Conservation (phyloP, 2,888 invertebrate species). For the Agapetus fuscipes region DNA sequence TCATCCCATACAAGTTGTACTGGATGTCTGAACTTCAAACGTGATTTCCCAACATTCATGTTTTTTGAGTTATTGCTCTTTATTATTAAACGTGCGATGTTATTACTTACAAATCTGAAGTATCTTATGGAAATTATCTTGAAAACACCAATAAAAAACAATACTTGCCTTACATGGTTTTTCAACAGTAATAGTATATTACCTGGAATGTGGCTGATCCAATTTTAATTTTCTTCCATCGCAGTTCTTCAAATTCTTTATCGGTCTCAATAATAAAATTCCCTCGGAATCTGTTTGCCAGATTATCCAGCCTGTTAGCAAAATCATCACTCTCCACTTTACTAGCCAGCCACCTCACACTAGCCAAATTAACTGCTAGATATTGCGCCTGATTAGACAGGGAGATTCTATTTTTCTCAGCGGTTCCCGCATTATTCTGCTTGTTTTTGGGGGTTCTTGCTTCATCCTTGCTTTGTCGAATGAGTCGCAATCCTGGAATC, state of each 20-base stretch:
- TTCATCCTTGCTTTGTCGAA: slow-evolving; percentile 47
- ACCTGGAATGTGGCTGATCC: slow-evolving; percentile 58
- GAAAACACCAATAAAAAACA: too few species aligned
- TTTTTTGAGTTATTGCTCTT: too few species aligned
- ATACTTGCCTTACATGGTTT: too few species aligned
- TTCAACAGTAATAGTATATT: slow-evolving; percentile 20
- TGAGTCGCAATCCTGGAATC: slow-evolving; percentile 55
- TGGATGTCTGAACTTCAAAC: too few species aligned
- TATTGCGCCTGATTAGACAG: slow-evolving; percentile 80
- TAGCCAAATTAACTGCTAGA: slow-evolving; percentile 69
- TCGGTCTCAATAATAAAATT: slow-evolving; percentile 74
- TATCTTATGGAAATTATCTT: too few species aligned
- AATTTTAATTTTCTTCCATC: slow-evolving; percentile 56
- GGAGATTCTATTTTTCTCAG: slow-evolving; percentile 36
- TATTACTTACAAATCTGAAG: too few species aligned
- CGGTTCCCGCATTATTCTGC: slow-evolving; percentile 24
- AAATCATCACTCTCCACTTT: slow-evolving; percentile 47
- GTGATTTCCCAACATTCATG: too few species aligned
- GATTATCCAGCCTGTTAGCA: slow-evolving; percentile 44
- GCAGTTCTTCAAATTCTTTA: slow-evolving; percentile 67
- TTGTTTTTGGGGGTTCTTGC: slow-evolving; percentile 32
- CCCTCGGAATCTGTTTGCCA: slow-evolving; percentile 77
- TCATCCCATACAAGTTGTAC: too few species aligned
- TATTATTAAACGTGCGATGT: too few species aligned
- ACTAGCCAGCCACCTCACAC: slow-evolving; percentile 60